Percentiles rank a stretch among this genome's conserved stretches.
Conservation (phyloP, 2,797 vertebrate species). For the Gymnothorax reevesii region DNA sequence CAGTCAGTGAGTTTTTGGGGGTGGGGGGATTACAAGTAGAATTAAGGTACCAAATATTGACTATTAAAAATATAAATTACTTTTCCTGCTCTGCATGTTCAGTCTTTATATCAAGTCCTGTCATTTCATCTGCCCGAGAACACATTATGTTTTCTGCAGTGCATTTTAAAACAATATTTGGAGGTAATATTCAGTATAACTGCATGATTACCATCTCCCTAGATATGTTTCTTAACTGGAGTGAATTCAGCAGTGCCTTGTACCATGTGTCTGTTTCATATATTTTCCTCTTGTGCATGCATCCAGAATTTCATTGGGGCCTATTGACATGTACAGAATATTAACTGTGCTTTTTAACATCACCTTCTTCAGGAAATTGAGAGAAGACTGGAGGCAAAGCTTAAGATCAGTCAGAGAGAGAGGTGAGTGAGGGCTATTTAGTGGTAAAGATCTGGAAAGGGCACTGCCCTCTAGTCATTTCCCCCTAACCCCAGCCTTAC, state of each 20-base stretch:
- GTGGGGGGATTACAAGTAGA: background rate
- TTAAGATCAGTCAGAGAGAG: conserved; percentile 91
- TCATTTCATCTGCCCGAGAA: background rate
- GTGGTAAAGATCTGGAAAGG: background rate
- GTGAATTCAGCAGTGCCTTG: background rate
- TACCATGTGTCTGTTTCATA: background rate
- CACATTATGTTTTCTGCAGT: background rate
- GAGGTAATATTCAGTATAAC: background rate
- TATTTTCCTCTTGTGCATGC: background rate
- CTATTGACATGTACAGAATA: background rate
- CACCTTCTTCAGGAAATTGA: conserved; percentile 85
- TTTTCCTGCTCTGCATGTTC: background rate
- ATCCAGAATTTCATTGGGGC: background rate
- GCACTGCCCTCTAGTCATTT: background rate
- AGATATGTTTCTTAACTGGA: background rate
- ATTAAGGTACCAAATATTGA: background rate
- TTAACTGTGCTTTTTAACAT: background rate
- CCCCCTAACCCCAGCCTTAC: background rate
- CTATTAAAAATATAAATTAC: background rate
- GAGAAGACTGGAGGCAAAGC: conserved; percentile 90
- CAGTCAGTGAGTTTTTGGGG: too few relatives aligned
- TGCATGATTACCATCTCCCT: background rate
- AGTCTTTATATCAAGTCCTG: background rate
- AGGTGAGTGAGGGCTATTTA: conserved; percentile 72
- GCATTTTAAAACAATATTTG: background rate